phyloP scores from a whole-genome alignment of 2,113 vertebrate species.

The Trogon melanurus region DNA sequence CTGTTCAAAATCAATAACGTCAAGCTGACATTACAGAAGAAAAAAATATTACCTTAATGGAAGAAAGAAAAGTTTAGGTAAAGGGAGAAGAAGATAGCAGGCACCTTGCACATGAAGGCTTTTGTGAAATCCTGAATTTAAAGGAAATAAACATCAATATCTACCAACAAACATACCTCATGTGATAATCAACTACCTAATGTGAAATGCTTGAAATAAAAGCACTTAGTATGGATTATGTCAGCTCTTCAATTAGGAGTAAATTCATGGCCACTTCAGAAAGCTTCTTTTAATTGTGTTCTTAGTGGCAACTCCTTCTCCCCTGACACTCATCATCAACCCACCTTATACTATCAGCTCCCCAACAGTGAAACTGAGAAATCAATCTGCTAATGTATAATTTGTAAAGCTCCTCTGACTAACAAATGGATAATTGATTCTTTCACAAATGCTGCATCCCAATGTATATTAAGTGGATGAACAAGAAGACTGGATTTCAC shows the following conservation, averaged over 20 bases:
- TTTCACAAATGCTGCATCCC: conserved; percentile 83
- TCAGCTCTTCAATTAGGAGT: conserved; percentile 82
- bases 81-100: conserved; percentile 13
- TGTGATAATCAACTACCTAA: conserved; percentile 80
- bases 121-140: conserved; percentile 67
- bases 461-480: conserved; percentile 66
- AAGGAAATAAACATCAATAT: conserved; percentile 55
- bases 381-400: conserved; percentile 89
- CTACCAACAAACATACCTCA: conserved; percentile 55
- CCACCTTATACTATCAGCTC: conserved; percentile 73
- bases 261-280: conserved; percentile 74
- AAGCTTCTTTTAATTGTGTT: conserved; percentile 82
- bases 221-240: conserved; percentile 80
- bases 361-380: conserved; percentile 76
- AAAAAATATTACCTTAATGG: conserved; percentile 77
- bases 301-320: conserved; percentile 76
- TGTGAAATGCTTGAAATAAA: conserved; percentile 78
- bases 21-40: conserved; percentile 76
- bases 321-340: conserved; percentile 77
- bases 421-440: conserved; percentile 89
- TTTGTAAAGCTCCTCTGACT: conserved; percentile 82
- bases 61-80: conserved; percentile 54
- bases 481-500: conserved; percentile 66
- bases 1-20: conserved; percentile 82
- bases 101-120: conserved; percentile 48